A percentile compares a stretch with the other conserved stretches of the same genome.
Evolutionary conservation across 2,888 invertebrate species (phyloP).

Genomic region (Pemphredon lugubris): DNA sequence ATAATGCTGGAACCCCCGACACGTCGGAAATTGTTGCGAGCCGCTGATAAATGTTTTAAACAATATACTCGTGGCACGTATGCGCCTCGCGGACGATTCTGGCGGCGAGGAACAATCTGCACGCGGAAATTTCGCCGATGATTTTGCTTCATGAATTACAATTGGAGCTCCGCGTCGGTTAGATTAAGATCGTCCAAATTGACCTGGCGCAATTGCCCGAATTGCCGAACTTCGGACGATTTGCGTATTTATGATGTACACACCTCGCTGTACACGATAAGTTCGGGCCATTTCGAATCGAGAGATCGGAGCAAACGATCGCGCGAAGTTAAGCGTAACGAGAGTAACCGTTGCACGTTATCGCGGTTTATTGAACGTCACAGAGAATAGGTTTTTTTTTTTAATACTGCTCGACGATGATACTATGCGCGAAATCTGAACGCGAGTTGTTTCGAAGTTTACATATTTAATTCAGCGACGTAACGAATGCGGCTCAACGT

Average conservation of each 20-base stretch:
- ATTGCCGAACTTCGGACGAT: conserved; percentile 54
- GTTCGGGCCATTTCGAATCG: background rate
- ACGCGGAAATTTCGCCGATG: conserved; percentile 54
- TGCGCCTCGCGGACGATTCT: conserved; percentile 6
- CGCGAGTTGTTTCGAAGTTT: too few relatives aligned
- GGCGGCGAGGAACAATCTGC: conserved; percentile 17
- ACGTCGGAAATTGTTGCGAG: conserved; percentile 31
- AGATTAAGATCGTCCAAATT: conserved; percentile 63
- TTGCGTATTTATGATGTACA: conserved; percentile 60
- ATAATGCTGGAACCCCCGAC: conserved; percentile 25
- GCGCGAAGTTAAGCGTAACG: background rate
- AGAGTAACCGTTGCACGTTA: background rate
- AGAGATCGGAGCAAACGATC: background rate
- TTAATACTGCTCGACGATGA: too few relatives aligned
- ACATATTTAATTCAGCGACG: too few relatives aligned
- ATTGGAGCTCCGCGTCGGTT: conserved; percentile 31
- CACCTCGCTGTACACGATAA: conserved; percentile 7
- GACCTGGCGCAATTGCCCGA: conserved; percentile 49
- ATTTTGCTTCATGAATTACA: conserved; percentile 66
- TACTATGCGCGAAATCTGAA: too few relatives aligned
- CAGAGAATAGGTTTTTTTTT: too few relatives aligned
- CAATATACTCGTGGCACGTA: conserved; percentile 41
- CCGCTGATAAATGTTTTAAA: conserved; percentile 52
- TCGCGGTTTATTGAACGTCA: too few relatives aligned
- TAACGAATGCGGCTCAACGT: too few relatives aligned